phyloP scores from a whole-genome alignment of 2,888 invertebrate species.

The Nomada fabriciana region DNA sequence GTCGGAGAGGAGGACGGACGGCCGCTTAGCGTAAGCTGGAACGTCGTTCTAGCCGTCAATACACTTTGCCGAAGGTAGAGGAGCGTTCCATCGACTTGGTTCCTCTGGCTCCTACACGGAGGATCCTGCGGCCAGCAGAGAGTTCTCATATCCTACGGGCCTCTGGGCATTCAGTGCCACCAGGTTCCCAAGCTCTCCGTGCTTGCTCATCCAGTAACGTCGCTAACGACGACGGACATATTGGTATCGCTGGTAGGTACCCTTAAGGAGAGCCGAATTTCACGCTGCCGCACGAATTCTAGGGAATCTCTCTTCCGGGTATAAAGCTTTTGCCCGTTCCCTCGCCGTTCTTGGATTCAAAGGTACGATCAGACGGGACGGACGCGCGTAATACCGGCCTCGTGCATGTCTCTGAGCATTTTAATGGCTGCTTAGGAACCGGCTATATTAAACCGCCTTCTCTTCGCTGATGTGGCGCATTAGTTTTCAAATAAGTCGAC shows the following conservation, averaged over 20 bases:
- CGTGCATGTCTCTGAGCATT: slow-evolving; percentile 39
- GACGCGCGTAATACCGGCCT: slow-evolving; percentile 29
- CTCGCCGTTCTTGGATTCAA: slow-evolving; percentile 48
- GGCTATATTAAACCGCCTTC: slow-evolving; percentile 44
- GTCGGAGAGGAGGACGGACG: slow-evolving; percentile 48
- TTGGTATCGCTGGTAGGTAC: slow-evolving; percentile 69
- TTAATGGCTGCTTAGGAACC: slow-evolving; percentile 51
- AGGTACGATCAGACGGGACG: slow-evolving; percentile 43
- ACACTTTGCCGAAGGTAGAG: slow-evolving; percentile 77
- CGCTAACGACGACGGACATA: slow-evolving; percentile 74
- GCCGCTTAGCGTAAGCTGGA: slow-evolving; percentile 62
- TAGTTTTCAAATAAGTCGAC: slow-evolving; percentile 3
- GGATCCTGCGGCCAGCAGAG: slow-evolving; percentile 71
- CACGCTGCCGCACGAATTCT: slow-evolving; percentile 61
- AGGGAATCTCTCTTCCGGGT: slow-evolving; percentile 51
- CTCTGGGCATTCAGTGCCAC: slow-evolving; percentile 73
- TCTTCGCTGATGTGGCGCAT: slow-evolving; percentile 2
- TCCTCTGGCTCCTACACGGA: slow-evolving; percentile 67
- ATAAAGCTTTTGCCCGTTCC: slow-evolving; percentile 37
- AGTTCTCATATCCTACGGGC: slow-evolving; percentile 78
- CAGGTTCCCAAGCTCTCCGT: slow-evolving; percentile 57
- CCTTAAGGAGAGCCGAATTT: slow-evolving; percentile 66
- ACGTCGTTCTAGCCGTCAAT: slow-evolving; percentile 75
- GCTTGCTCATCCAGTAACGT: slow-evolving; percentile 71
- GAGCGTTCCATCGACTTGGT: slow-evolving; percentile 73